These are phyloP conservation scores for Notolepis coatsorum DNA, from an alignment of 2,797 vertebrate genomes.

Conservation along the genomic window DNA sequence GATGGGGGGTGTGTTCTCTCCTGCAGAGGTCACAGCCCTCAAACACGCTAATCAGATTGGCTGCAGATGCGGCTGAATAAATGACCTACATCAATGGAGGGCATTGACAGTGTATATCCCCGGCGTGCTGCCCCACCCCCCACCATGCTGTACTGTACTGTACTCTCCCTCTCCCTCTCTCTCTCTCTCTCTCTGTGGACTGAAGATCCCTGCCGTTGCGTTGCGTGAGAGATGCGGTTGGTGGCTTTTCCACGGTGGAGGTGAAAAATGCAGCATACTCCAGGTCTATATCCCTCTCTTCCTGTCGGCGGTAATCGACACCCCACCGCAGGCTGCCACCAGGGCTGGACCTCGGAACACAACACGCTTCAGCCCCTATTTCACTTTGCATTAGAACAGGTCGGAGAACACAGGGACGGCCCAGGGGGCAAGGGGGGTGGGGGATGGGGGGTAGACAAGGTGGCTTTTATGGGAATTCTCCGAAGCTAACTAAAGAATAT, in stretches of 20 bases:
- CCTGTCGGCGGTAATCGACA: slow-evolving; percentile 75
- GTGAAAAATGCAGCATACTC: slow-evolving; percentile 59
- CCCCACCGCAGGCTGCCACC: slow-evolving; percentile 54
- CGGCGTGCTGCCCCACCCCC: slow-evolving; percentile 66
- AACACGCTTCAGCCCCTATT: slow-evolving; percentile 66
- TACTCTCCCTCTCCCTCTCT: slow-evolving; percentile 15
- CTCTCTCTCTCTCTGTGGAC: slow-evolving; percentile 37
- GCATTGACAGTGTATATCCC: slow-evolving; percentile 76
- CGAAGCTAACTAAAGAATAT: slow-evolving; percentile 75
- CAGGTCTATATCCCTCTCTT: slow-evolving; percentile 71
- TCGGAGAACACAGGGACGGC: slow-evolving; percentile 55
- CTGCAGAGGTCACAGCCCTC: slow-evolving; percentile 62
- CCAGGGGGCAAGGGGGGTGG: slow-evolving; percentile 23
- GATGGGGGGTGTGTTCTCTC: slow-evolving; percentile 42
- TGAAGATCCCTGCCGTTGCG: slow-evolving; percentile 49
- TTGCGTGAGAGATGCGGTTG: slow-evolving; percentile 53
- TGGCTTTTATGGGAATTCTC: slow-evolving; percentile 72
- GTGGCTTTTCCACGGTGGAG: slow-evolving; percentile 49
- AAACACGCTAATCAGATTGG: slow-evolving; percentile 76
- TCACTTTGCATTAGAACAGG: slow-evolving; percentile 49
- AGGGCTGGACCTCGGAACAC: slow-evolving; percentile 51
- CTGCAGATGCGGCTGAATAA: slow-evolving; percentile 77
- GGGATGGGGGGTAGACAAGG: slow-evolving; percentile 62
- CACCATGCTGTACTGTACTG: slow-evolving; percentile 59
- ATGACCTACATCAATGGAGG: slow-evolving; percentile 83